These are phyloP conservation scores for Remorina albescens DNA, from an alignment of 2,797 vertebrate species.

Conservation along the genomic window DNA sequence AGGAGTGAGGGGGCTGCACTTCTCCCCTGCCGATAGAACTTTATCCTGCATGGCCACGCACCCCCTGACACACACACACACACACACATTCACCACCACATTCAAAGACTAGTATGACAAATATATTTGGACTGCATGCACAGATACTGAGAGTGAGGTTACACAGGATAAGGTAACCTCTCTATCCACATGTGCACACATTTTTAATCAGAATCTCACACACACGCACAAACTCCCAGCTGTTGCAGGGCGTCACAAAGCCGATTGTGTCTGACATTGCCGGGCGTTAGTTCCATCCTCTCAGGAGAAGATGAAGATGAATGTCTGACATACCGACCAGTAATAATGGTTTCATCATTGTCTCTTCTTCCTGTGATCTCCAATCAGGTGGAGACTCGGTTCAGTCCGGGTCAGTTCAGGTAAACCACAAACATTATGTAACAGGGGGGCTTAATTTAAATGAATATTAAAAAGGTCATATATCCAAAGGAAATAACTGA, in stretches of 20 bases:
- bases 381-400: neutral
- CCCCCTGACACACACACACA: constrained; percentile 16
- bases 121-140: neutral
- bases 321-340: constrained; percentile 33
- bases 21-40: constrained; percentile 65
- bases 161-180: constrained; percentile 47
- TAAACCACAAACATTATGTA: neutral
- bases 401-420: constrained; percentile 2
- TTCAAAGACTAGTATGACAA: neutral
- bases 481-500: neutral
- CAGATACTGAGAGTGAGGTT: neutral
- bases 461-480: neutral
- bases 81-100: neutral
- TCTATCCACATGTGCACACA: constrained; percentile 27
- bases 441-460: neutral
- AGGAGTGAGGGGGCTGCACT: constrained; percentile 71
- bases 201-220: constrained; percentile 58
- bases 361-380: neutral
- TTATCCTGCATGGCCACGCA: constrained; percentile 57
- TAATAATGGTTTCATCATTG: constrained; percentile 24
- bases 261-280: constrained; percentile 69
- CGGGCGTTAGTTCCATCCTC: constrained; percentile 41
- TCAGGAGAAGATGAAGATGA: constrained; percentile 53
- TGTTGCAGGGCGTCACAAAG: constrained; percentile 67
- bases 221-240: constrained; percentile 45